Base-by-base conservation (phyloP, 2,113 vertebrate species). In the Tricholaema leucomelas region DNA sequence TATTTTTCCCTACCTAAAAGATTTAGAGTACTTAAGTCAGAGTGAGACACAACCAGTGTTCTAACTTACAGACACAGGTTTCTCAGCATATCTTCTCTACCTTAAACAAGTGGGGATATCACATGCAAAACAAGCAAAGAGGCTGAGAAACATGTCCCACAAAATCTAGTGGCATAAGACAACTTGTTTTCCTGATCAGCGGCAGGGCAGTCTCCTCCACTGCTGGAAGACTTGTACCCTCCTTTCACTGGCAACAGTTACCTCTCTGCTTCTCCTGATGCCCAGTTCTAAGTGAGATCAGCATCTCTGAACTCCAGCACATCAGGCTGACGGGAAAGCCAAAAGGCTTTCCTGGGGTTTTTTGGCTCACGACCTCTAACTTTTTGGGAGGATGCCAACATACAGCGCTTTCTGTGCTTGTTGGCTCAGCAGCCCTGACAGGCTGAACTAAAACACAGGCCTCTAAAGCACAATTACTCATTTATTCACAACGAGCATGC, bases 351-450 rank as follows among this genome's bases (percentile, higher is more conserved):
- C 76, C 87, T 69, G 58, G 75, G 72, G 78, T 64, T 96, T 96
- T 93, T 94, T 93, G 93, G 96, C 95, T 96, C 91, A 67, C 30
- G 14, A 92, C 85, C 89, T 89, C 95, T 75, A 64, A 83, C 64
- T 91, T 74, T 66, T 17, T 92, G 93, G 93, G 75, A 74, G 6
- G 35, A 50, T 87, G 91, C 95, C 93, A 96, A 94, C 91, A 44
- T 74, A 85, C 76, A 83, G 81, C 72, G 91, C 85, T 93, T 83
- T 93, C 88, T 94, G 72, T 44, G 44, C 87, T 46, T 85, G 58
- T 93, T 96, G 95, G 93, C 91, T 95, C 85, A 81, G 89, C 92
- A 87, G 72, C 71, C 79, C 67, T 65, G 58, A 33, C 52, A 85
- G 78, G 40, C 69, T 92, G 87, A 95, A 66, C 79, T 75, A 71